These are phyloP conservation scores for Seira sanloemensis DNA, from an alignment of 2,888 invertebrate genomes.

Conservation along the genomic window DNA sequence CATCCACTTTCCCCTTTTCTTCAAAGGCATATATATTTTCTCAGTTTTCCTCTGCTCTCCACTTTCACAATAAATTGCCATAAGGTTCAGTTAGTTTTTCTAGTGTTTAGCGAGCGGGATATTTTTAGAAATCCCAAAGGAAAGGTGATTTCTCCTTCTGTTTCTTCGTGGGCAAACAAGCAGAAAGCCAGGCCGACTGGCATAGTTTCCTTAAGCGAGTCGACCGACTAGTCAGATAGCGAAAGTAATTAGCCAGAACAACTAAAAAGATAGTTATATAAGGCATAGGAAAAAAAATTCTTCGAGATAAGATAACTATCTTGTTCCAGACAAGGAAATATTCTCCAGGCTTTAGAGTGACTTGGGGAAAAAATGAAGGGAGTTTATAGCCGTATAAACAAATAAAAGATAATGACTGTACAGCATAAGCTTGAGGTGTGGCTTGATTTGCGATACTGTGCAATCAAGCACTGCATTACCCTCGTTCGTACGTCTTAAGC, in stretches of 20 bases:
- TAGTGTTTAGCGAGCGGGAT: constrained; percentile 36
- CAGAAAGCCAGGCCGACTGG: constrained; percentile 40
- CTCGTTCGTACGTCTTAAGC: constrained; percentile 16
- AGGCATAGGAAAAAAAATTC: background rate
- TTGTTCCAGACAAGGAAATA: background rate
- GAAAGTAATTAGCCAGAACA: constrained; percentile 65
- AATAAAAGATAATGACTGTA: background rate
- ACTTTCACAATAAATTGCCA: constrained; percentile 54
- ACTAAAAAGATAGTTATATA: constrained; percentile 50
- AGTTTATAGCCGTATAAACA: background rate
- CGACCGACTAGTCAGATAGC: constrained; percentile 58
- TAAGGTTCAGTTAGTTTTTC: constrained; percentile 42
- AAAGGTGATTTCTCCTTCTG: constrained; percentile 49
- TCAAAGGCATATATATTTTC: background rate
- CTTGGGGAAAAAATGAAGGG: background rate
- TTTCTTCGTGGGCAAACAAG: background rate
- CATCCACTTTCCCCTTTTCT: background rate
- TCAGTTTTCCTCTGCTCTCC: constrained; percentile 14
- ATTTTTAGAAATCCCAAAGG: constrained; percentile 59
- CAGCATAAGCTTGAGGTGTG: constrained; percentile 46
- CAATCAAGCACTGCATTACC: constrained; percentile 49
- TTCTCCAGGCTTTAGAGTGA: background rate
- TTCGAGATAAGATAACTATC: background rate
- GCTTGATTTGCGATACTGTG: constrained; percentile 63
- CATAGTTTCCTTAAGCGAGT: constrained; percentile 45